These are phyloP conservation scores for Aelia acuminata DNA, from an alignment of 2,888 invertebrate species.

Conservation along the genomic window DNA sequence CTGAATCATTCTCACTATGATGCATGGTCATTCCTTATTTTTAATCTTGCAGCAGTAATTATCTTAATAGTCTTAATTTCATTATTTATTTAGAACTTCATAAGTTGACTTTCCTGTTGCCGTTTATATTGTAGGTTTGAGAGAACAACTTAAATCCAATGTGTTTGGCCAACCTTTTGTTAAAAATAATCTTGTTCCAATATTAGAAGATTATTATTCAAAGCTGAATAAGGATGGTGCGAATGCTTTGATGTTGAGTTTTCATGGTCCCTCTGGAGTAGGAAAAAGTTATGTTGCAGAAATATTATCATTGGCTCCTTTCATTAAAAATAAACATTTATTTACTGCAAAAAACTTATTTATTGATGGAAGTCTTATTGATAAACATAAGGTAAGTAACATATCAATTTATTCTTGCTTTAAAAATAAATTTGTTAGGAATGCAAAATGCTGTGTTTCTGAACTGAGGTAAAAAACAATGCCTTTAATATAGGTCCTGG, in stretches of 20 bases:
- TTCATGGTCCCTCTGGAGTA: conserved; percentile 95
- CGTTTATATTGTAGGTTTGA: conserved; percentile 26
- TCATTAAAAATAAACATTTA: conserved; percentile 52
- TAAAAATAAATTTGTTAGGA: not conserved
- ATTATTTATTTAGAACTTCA: no score
- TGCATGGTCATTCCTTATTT: no score
- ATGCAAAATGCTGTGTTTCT: not conserved
- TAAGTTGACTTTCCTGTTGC: not conserved
- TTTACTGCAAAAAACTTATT: not conserved
- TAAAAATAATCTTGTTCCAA: conserved; percentile 14
- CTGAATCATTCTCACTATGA: no score
- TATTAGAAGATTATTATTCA: conserved; percentile 50
- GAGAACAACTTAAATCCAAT: not conserved
- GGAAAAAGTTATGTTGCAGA: conserved; percentile 90
- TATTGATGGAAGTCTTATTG: conserved; percentile 78
- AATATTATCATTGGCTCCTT: conserved; percentile 7
- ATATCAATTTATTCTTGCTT: conserved; percentile 72
- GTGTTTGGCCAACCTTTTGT: conserved; percentile 53
- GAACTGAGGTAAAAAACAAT: not conserved
- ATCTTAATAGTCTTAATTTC: no score
- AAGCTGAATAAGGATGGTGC: conserved; percentile 70
- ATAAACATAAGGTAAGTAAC: conserved; percentile 83
- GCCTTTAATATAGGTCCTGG: not conserved
- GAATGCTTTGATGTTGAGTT: conserved; percentile 91
- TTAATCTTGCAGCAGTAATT: no score